Conservation (phyloP, 2,113 vertebrate genomes). For the Xiphias gladius region DNA sequence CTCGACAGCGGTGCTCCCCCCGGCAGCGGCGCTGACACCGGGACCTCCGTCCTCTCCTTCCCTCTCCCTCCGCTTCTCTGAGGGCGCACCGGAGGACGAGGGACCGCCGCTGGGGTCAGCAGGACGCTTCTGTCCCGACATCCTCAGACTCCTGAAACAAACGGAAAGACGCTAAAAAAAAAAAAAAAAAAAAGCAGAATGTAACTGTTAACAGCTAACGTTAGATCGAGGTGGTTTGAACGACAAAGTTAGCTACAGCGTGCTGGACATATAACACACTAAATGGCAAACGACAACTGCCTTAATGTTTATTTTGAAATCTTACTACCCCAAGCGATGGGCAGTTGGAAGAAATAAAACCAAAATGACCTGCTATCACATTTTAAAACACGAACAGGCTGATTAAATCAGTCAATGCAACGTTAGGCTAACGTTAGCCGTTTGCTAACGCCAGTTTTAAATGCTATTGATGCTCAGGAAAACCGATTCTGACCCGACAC, state of each 20-base stretch:
- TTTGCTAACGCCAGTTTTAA: constrained; percentile 47
- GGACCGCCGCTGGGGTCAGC: constrained; percentile 85
- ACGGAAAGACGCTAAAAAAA: neutral
- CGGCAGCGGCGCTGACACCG: constrained; percentile 85
- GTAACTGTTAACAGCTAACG: neutral
- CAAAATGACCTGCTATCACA: neutral
- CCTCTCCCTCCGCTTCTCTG: constrained; percentile 93
- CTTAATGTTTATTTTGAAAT: neutral
- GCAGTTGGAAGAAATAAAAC: neutral
- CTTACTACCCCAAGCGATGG: fast-evolving
- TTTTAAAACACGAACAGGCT: neutral
- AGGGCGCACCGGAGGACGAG: constrained; percentile 87
- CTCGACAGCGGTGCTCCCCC: constrained; percentile 92
- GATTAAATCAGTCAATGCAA: constrained; percentile 2
- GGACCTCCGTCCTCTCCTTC: constrained; percentile 83
- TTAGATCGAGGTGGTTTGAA: neutral
- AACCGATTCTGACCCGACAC: neutral
- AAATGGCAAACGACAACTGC: neutral
- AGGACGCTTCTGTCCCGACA: constrained; percentile 92
- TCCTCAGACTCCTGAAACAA: constrained; percentile 73
- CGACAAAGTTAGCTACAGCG: neutral
- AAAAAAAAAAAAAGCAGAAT: no score
- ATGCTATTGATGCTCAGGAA: neutral
- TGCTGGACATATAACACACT: neutral
- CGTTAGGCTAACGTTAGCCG: constrained; percentile 57